Percentiles rank a stretch among this genome's conserved stretches.
Conservation (phyloP, 2,113 vertebrate genomes). For the Neolamprologus ventralis region DNA sequence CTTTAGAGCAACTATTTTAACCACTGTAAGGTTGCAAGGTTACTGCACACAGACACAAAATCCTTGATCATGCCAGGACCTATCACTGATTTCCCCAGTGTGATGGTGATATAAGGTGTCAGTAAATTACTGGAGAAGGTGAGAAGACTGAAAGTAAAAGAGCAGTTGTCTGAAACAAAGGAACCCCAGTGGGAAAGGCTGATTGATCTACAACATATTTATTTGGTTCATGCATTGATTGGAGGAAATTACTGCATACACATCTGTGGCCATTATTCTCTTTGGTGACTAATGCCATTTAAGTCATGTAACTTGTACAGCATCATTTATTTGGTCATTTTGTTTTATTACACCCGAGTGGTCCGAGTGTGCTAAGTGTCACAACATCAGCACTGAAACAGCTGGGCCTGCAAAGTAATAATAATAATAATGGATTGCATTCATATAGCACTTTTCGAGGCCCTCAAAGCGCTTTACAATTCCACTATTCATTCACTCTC, state of each 20-base stretch:
- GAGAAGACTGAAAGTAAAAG: neutral
- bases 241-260: neutral
- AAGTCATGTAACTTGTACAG: neutral
- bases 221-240: neutral
- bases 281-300: neutral
- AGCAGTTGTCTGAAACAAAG: neutral
- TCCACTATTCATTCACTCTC: fast-evolving
- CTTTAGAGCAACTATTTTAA: neutral
- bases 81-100: neutral
- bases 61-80: neutral
- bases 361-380: neutral
- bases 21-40: neutral
- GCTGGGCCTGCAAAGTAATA: neutral
- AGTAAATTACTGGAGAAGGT: neutral
- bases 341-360: neutral
- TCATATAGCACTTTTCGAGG: fast-evolving
- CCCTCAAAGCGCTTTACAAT: neutral
- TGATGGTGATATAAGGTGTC: neutral
- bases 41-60: neutral
- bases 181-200: neutral
- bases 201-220: neutral
- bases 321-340: neutral
- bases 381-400: neutral
- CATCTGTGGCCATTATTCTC: neutral
- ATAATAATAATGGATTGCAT: neutral